Base-by-base conservation (phyloP, 2,113 vertebrate genomes). In the Centropristis striata region DNA sequence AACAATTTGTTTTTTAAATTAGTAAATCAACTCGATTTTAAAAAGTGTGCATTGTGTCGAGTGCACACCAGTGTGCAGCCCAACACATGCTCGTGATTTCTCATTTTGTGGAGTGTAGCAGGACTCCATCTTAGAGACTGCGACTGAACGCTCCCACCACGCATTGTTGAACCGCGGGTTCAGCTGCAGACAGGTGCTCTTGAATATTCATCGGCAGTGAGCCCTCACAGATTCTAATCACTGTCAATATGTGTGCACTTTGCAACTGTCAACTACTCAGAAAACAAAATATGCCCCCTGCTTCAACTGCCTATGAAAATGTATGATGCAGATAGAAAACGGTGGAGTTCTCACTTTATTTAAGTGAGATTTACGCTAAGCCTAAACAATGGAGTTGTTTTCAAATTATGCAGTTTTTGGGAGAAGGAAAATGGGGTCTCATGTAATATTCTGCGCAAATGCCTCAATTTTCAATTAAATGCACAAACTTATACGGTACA, bases 191-290 rank as follows among this genome's bases (percentile, higher is more conserved):
- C 94, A 94, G 93, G 93, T 94, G 94, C 90, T 92, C 46, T 13
- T 95, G 93, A 92, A 95, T 95, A 94, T 94, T 95, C 92, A 95
- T 93, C 5, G 21, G 12, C 78, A 16, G 67, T 21, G 64, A 81
- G 86, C 81, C 86, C 92, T 92, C 80, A 78, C 85, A 58, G 84
- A 87, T 88, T 88, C 88, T 91, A 94, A 94, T 94, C 93, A 92
- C 92, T 90, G 91, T 91, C 92, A 93, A 93, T 93, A 94, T 93
- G 93, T 88, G 84, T 81, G 71, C 84, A 85, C 87, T 91, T 87
- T 88, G 88, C 88, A 85, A 90, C 91, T 88, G 90, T 93, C 92
- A 91, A 90, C 92, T 88, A 87, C 81, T 87, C 83, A 72, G 64
- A 71, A 88, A 90, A 85, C 83, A 84, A 81, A 90, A 92, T 92